Evolutionary conservation across 2,113 vertebrate species (phyloP).

Genomic region (Phrynocephalus versicolor): DNA sequence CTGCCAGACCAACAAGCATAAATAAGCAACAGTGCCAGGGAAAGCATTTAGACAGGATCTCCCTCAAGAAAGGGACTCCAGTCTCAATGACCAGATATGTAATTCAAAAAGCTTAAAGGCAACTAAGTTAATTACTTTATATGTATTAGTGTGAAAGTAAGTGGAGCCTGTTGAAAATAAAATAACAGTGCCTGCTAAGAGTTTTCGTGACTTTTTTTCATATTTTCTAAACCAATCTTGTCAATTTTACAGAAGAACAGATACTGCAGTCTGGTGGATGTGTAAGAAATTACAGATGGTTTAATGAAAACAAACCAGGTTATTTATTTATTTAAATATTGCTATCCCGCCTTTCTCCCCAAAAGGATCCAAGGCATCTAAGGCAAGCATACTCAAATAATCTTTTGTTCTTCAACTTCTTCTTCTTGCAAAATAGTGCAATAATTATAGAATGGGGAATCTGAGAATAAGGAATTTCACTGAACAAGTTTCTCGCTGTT

Average conservation of each 20-base stretch:
- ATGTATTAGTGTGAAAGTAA: conserved; percentile 11
- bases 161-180: conserved; percentile 14
- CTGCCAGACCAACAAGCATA: conserved; percentile 67
- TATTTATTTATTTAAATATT: no score
- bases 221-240: conserved; percentile 40
- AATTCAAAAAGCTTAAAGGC: conserved; percentile 7
- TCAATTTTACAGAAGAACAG: conserved; percentile 29
- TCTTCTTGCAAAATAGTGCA: conserved; percentile 20
- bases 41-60: conserved; percentile 57
- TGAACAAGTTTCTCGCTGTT: no score
- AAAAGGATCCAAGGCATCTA: no score
- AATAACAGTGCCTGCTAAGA: background rate
- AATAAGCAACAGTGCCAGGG: conserved; percentile 66
- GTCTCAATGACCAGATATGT: conserved; percentile 51
- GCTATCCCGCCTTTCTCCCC: no score
- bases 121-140: background rate
- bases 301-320: background rate
- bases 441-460: background rate
- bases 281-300: conserved; percentile 55
- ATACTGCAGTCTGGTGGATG: conserved; percentile 65
- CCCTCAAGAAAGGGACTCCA: conserved; percentile 56
- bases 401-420: conserved; percentile 11
- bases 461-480: no score
- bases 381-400: background rate
- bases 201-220: background rate